Evolutionary conservation across 2,797 vertebrate genomes (phyloP).

Genomic region (Phrynocephalus forsythii): DNA sequence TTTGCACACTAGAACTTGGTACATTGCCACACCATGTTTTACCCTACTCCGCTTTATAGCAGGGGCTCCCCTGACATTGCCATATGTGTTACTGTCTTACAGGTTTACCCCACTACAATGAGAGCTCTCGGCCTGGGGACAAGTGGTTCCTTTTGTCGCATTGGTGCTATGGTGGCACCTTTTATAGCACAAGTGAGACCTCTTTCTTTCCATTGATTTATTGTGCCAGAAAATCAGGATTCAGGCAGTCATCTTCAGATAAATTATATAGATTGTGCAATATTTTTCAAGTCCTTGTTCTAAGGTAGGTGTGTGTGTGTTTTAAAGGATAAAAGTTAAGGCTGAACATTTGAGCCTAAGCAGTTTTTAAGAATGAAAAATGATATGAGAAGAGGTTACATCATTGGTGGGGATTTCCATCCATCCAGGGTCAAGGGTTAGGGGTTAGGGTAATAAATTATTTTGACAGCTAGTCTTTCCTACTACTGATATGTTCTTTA

Average conservation of each 20-base stretch:
- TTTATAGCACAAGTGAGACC: constrained; percentile 91
- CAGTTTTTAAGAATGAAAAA: no score
- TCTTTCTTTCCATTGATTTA: neutral
- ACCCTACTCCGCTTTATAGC: neutral
- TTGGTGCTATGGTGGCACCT: constrained; percentile 94
- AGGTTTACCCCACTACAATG: constrained; percentile 93
- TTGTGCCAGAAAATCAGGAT: neutral
- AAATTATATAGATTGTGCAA: neutral
- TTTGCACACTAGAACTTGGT: neutral
- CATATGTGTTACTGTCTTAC: neutral
- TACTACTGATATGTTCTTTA: no score
- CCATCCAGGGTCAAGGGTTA: no score
- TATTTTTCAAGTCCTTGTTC: neutral
- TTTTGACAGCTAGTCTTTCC: no score
- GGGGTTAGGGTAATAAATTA: no score
- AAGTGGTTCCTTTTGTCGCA: constrained; percentile 90
- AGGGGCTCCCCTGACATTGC: neutral
- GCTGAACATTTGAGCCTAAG: no score
- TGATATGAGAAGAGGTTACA: no score
- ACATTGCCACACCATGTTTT: neutral
- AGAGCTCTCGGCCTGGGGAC: constrained; percentile 92
- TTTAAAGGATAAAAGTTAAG: no score
- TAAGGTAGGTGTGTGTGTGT: neutral
- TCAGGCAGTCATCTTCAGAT: neutral
- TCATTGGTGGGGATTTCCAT: no score